Evolutionary conservation across 2,888 invertebrate species (phyloP), one percentile per base, ranked within the genome.

Genomic region (Ariolimax columbianus): DNA sequence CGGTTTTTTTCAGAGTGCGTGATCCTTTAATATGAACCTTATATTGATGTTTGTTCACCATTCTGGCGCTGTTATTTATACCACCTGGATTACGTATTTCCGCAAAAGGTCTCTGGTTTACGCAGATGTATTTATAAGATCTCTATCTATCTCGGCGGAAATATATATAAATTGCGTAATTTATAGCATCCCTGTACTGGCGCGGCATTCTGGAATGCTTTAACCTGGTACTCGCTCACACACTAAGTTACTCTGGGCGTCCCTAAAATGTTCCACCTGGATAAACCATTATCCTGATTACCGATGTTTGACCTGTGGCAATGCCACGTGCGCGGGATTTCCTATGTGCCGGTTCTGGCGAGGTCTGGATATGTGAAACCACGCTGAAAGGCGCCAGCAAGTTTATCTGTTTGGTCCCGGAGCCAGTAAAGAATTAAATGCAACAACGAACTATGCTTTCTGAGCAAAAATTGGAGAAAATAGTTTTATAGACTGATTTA

Each of bases 111-210:
- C 43, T 14, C 43, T 30, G 26, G 43, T 6, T 43, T n/a, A 73
- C 43, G 19, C 30, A 30, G 43, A 73, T 43, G 73, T 30, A 17
- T 73, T 73, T 73, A 73, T 9, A 7, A 14, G 73, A 26, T 73
- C 26, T 73, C 43, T 73, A n/a, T 43, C 30, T 30, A 30, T 43
- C n/a, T n/a, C 73, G 6, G 43, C 19, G 2, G 14, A 30, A 14
- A 43, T 9, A 43, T 40, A n/a, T 73, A 73, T n/a, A 73, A 73
- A 73, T 73, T 73, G 73, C 43, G 73, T 73, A 73, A 73, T 73
- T 43, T 43, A 73, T 40, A 26, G 23, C 73, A n/a, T n/a, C 43
- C 43, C 73, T 26, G n/a, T 43, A 2, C 30, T n/a, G 47, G 43
- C 43, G 73, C 43, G n/a, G 68, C 70, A 30, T 73, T 73, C 40